Base-by-base conservation (phyloP, 2,797 vertebrate species). In the Selene dorsalis region DNA sequence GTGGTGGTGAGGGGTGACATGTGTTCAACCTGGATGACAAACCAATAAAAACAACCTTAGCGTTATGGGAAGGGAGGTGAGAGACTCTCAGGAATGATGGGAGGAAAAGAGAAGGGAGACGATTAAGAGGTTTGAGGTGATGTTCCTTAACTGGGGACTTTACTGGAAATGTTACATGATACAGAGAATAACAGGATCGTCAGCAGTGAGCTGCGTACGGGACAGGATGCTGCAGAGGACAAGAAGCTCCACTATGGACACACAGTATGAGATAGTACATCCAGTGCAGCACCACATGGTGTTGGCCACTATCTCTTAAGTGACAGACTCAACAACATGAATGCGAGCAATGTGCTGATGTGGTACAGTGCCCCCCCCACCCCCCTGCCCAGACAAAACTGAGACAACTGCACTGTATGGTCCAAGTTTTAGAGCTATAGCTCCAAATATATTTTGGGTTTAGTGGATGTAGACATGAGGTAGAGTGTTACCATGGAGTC, bases 11-110 rank as follows among this genome's bases (percentile, higher is more conserved):
- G 32, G 53, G 28, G 73, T 81, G 80, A 82, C 77, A 68, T 70
- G 62, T 2, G 6, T 39, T 80, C 81, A 62, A 38, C 22, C 52
- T n/a, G 28, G 28, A 79, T 69, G 43, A 71, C n/a, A 55, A 79
- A 84, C 73, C 59, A 83, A 84, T 70, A 69, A 90, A 87, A 88
- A 82, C 77, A 79, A 73, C 65, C 69, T 55, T 26, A 61, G 66
- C 2, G 4, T 22, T 4, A 55, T 4, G 62, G 38, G 65, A 59
- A 17, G 18, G 66, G 69, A 62, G 50, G 38, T 35, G 69, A 32
- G 47, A 0, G 7, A 41, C 53, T 58, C 9, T 28, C 8, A 60
- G 39, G 41, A 38, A 72, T 57, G 76, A 69, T 30, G 53, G 77
- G 57, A 61, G 47, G 41, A 35, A 72, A 47, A 73, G 7, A 8